Evolutionary conservation across 2,888 invertebrate species (phyloP).

Genomic region (Miltochrista miniata): DNA sequence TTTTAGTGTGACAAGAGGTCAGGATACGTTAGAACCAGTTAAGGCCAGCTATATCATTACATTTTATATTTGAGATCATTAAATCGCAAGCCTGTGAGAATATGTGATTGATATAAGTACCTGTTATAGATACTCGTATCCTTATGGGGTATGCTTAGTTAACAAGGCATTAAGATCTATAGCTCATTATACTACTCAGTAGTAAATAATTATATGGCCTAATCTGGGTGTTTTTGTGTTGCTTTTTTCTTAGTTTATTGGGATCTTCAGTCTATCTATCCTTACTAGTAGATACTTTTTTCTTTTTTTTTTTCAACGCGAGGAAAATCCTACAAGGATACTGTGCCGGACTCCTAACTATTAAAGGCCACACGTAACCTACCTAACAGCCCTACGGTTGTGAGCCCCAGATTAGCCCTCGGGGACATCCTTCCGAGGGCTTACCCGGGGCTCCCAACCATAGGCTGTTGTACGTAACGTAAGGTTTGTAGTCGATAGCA

Average conservation of each 20-base stretch:
- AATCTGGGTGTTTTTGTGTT: background rate
- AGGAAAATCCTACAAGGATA: too few relatives aligned
- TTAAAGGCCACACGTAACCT: too few relatives aligned
- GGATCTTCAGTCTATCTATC: too few relatives aligned
- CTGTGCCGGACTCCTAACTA: too few relatives aligned
- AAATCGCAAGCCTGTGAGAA: slow-evolving; percentile 55
- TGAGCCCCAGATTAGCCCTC: too few relatives aligned
- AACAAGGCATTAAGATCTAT: slow-evolving; percentile 11
- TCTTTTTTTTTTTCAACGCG: too few relatives aligned
- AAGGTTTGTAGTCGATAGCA: too few relatives aligned
- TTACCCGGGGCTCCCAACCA: too few relatives aligned
- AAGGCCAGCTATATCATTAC: slow-evolving; percentile 71
- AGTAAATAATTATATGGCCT: background rate
- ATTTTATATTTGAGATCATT: slow-evolving; percentile 75
- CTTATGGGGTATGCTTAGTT: slow-evolving; percentile 31
- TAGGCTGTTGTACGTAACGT: too few relatives aligned
- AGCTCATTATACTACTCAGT: background rate
- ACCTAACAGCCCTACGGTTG: too few relatives aligned
- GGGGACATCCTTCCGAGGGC: too few relatives aligned
- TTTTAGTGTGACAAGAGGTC: slow-evolving; percentile 28
- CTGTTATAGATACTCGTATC: slow-evolving; percentile 31
- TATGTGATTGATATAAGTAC: slow-evolving; percentile 63
- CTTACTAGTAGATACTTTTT: too few relatives aligned
- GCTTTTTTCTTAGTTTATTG: background rate
- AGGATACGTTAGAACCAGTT: slow-evolving; percentile 41